These are phyloP conservation scores for Eumacrocentrus americanus DNA, from an alignment of 2,888 invertebrate species.

Conservation along the genomic window DNA sequence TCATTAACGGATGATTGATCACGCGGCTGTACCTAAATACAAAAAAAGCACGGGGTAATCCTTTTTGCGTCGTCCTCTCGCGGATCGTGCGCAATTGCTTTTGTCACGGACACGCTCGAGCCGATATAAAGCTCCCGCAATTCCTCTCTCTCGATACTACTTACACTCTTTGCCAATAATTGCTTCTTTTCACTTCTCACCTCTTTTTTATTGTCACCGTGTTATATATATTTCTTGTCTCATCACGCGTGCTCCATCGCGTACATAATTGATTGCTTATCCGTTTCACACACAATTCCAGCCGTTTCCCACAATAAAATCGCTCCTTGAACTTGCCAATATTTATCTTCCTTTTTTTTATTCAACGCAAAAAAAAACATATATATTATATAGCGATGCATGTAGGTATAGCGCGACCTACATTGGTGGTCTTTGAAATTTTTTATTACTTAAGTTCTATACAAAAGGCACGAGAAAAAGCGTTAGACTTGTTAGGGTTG, in stretches of 20 bases:
- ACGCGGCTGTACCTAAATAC: no score
- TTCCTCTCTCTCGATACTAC: background rate
- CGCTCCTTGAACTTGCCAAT: constrained; percentile 4
- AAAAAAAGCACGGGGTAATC: no score
- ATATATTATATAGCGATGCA: background rate
- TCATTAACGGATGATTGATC: background rate
- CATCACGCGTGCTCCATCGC: constrained; percentile 26
- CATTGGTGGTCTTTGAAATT: background rate
- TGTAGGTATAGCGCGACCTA: background rate
- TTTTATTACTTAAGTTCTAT: no score
- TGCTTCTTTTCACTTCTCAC: background rate
- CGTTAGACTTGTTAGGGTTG: constrained; percentile 17
- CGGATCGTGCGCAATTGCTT: constrained; percentile 26
- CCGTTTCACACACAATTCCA: background rate
- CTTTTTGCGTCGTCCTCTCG: background rate
- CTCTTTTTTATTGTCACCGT: background rate
- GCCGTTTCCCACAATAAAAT: constrained; percentile 8
- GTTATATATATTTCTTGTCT: constrained; percentile 2
- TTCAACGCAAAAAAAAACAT: background rate
- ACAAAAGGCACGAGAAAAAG: constrained; percentile 11
- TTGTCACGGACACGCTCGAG: constrained; percentile 54
- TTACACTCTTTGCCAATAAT: background rate
- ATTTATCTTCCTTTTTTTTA: no score
- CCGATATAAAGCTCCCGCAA: constrained; percentile 24
- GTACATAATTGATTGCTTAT: constrained; percentile 27